These are phyloP conservation scores for Rana temporaria DNA, from an alignment of 2,113 vertebrate species.

Conservation along the genomic window DNA sequence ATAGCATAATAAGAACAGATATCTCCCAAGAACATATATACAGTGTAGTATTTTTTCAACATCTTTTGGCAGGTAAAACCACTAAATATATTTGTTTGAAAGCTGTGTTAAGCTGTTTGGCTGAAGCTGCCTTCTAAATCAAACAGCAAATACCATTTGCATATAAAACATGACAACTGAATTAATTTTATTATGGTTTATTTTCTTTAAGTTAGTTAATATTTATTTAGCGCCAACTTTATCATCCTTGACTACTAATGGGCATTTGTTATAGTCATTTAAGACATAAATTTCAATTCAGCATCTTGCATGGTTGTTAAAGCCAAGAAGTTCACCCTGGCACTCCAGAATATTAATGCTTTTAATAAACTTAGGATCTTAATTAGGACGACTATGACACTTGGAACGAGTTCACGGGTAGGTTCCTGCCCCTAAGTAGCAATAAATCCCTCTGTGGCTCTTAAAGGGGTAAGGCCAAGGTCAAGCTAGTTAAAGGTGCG, in stretches of 20 bases:
- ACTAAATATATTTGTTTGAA: too few species aligned
- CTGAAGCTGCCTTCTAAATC: background rate
- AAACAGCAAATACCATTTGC: background rate
- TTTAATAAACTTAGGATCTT: conserved; percentile 38
- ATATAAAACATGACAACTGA: conserved; percentile 1
- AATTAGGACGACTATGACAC: conserved; percentile 14
- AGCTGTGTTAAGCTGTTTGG: too few species aligned
- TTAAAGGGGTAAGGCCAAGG: conserved; percentile 11
- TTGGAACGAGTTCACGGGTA: background rate
- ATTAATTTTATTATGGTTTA: conserved; percentile 19
- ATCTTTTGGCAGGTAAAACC: too few species aligned
- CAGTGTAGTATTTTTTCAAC: too few species aligned
- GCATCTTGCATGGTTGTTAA: conserved; percentile 26
- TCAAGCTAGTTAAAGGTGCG: conserved; percentile 5
- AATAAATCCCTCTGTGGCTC: conserved; percentile 16
- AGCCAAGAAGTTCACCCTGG: conserved; percentile 41
- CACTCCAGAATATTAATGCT: conserved; percentile 40
- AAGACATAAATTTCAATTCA: conserved; percentile 38
- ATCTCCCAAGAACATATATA: too few species aligned
- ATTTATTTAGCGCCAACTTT: conserved; percentile 44
- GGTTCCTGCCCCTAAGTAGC: background rate
- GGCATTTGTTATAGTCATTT: conserved; percentile 38
- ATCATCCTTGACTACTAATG: conserved; percentile 44
- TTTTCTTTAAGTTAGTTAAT: conserved; percentile 31
- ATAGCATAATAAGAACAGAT: too few species aligned